Base-by-base conservation (phyloP, 2,888 invertebrate species). In the Hemistola chrysoprasaria region DNA sequence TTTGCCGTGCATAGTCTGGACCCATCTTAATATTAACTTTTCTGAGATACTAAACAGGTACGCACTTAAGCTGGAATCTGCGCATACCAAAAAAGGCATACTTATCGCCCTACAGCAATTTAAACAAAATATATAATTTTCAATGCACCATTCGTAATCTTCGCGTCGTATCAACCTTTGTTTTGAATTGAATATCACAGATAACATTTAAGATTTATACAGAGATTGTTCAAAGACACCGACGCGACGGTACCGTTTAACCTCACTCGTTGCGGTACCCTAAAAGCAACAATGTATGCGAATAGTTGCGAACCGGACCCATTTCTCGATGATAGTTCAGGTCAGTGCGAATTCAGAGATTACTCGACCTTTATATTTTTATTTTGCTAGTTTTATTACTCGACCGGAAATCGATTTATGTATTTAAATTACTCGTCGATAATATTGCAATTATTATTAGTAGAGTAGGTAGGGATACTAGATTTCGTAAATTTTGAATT, bases 281-380 rank as follows among this genome's bases (percentile, higher is more conserved):
- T 40, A 59, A 58, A 47, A 30, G 41, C 43, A 25, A 63, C 53
- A 62, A 54, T 62, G 58, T 56, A 56, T 40, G 48, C 54, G 36
- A 56, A 37, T 53, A 41, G 76, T 80, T 71, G 63, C 71, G 62
- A 73, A 58, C 71, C 79, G 79, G 78, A 78, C 62, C 59, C 57
- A 47, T 53, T 65, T 39, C 40, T 46, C 39, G 33, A 32, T 37
- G 67, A 74, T 68, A 70, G 52, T 55, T 53, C 62, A 67, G 78
- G 71, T 73, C 75, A 76, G 56, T 53, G 57, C 40, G 43, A 47
- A 57, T 53, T 53, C 59, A 63, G 65, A 66, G 61, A 40, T 49
- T 56, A 56, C 22, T 7, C 36, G 21, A 28, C 25, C 53, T 41
- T 31, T 20, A n/a, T 32, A 8, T 32, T 40, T 23, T 22, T 11